These are phyloP conservation scores for Perognathus longimembris DNA, from an alignment of 2,113 vertebrate species.

Conservation along the genomic window DNA sequence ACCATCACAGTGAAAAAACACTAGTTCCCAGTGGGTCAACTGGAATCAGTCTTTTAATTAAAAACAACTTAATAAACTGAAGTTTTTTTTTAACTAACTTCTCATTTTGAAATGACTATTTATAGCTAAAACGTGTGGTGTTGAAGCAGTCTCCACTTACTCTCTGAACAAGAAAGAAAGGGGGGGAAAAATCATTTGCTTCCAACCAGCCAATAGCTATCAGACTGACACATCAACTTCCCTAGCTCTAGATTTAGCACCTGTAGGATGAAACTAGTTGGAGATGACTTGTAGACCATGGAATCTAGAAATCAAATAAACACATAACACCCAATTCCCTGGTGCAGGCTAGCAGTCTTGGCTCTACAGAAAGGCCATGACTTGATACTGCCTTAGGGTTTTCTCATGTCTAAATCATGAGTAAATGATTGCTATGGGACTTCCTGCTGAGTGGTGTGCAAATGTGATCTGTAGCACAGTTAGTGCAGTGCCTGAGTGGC, in stretches of 20 bases:
- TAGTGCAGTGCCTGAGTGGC: background rate
- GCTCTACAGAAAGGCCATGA: background rate
- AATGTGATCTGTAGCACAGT: background rate
- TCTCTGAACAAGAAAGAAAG: background rate
- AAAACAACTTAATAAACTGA: no score
- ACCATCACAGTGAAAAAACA: background rate
- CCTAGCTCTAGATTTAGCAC: background rate
- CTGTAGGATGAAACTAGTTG: background rate
- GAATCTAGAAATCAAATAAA: background rate
- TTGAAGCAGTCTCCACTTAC: background rate
- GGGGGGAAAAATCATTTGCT: background rate
- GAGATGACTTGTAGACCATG: background rate
- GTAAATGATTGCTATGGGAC: background rate
- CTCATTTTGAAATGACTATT: background rate
- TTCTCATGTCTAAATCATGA: background rate
- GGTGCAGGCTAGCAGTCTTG: no score
- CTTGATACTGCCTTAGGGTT: fast-evolving
- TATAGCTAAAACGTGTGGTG: background rate
- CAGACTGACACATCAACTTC: background rate
- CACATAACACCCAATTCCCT: background rate
- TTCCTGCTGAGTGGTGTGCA: background rate
- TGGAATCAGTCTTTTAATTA: background rate
- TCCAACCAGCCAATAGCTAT: background rate
- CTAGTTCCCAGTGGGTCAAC: background rate
- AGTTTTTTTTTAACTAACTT: background rate